Conservation (phyloP, 2,797 vertebrate species). For the Eulemur albifrons region DNA sequence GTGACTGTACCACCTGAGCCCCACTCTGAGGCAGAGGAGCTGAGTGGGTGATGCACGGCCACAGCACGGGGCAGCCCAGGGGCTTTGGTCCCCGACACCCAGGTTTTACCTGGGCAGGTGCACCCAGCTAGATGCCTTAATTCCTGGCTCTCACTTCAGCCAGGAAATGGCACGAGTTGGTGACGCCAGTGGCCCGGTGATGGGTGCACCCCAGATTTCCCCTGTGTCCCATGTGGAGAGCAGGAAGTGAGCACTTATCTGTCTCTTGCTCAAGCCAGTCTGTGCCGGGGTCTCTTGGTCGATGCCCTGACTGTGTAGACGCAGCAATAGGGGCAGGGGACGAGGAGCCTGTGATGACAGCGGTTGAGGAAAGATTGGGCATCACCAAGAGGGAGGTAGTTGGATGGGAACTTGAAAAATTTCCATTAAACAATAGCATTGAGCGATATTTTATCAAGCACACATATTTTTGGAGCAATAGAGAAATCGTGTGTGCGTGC, state of each 20-base stretch:
- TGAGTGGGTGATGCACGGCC: no score
- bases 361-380: background rate
- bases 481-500: no score
- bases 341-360: no score
- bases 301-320: accelerated
- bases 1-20: background rate
- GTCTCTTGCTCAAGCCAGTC: accelerated
- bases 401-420: background rate
- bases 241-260: background rate
- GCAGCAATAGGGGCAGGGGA: accelerated
- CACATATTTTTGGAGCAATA: background rate
- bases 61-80: background rate
- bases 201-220: accelerated
- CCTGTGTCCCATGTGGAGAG: background rate
- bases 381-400: accelerated
- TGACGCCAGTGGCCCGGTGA: background rate
- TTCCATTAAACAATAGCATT: background rate
- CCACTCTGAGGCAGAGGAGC: no score
- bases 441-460: background rate
- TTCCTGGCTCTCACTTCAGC: background rate
- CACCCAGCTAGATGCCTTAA: background rate
- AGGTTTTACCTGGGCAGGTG: background rate
- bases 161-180: background rate
- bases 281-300: background rate
- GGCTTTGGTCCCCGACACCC: background rate